Base-by-base conservation (phyloP, 2,113 vertebrate genomes). In the Engystomops pustulosus region DNA sequence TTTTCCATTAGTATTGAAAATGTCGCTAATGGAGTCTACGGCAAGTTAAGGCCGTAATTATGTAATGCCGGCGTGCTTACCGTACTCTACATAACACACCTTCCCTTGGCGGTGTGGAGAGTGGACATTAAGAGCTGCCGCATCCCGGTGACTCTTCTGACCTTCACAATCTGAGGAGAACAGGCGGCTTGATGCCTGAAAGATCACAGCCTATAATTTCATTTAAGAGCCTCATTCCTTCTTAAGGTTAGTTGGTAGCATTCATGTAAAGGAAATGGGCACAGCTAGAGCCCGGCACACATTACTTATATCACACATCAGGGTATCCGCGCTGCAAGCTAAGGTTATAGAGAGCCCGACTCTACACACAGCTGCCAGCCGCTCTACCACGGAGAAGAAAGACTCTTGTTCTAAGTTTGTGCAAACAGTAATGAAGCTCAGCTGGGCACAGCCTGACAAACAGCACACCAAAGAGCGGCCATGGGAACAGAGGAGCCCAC, bases 351-450 rank as follows among this genome's bases (percentile, higher is more conserved):
- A n/a, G 12, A 32, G n/a, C 53, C 67, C 45, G 30, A 38, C 23
- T 77, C 60, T 69, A 53, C 44, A 44, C 75, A 44, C 83, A 85
- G 75, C 83, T 70, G 65, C 74, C 32, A 58, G 83, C 34, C 20
- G 23, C 27, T 34, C 23, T 15, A 79, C 75, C 49, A 27, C 27
- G 20, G 74, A 70, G 83, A 67, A 53, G 12, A 69, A n/a, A 70
- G 65, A 53, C 62, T 70, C 67, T 69, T 85, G 74, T 79, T 53
- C 75, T 36, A 47, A 69, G 62, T 70, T 85, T 85, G 75, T 69
- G 72, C 62, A 85, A 79, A 79, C 65, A 75, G 62, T 85, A 85
- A 85, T 85, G 74, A 60, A 85, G 55, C 83, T 85, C 83, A 85
- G 83, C 83, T 85, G 83, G 83, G 83, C 45, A 41, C 74, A 79